Base-by-base conservation (phyloP, 2,113 vertebrate species). In the Ramphastos sulfuratus region DNA sequence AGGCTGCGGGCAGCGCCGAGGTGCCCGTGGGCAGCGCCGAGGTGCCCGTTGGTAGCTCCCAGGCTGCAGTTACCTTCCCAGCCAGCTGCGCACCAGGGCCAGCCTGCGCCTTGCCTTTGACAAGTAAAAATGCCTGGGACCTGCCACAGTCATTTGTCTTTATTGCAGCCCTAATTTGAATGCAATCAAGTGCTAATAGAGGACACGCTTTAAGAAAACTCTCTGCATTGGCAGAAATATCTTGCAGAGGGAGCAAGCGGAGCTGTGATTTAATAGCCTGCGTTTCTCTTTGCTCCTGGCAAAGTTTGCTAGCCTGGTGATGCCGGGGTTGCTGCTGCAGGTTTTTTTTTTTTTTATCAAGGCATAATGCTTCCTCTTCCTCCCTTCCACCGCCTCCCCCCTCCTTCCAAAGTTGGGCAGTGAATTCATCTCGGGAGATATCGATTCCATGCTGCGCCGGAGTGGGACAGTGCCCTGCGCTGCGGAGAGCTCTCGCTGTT, bases 111-210 rank as follows among this genome's bases (percentile, higher is more conserved):
- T 59, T 90, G 96, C 85, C 46, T 96, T 92, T 97, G 97, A 97
- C 97, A 96, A 97, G 97, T 87, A 90, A 97, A 97, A 98, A 98
- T 94, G 97, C 97, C 96, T 96, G 88, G 97, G 88, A 95, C n/a
- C 93, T 93, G 94, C 97, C 97, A 95, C 95, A 95, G 96, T 96
- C 98, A 97, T 98, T 98, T 98, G 97, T 98, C 97, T 98, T 98
- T 97, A 98, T 97, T 94, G 97, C 42, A 79, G 96, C 95, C 95
- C 97, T 98, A 95, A 98, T 98, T 97, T 96, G 97, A 98, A 98
- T 96, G 98, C 97, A 97, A 97, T 97, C 98, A 96, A 94, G 96
- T 96, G 96, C 98, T 97, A 96, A 96, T 95, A 98, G 97, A 97
- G 98, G 83, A 16, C 79, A 35, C 23, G 19, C 71, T 25, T 4